Conservation (phyloP, 2,113 vertebrate genomes). For the Phylloscopus trochiloides region DNA sequence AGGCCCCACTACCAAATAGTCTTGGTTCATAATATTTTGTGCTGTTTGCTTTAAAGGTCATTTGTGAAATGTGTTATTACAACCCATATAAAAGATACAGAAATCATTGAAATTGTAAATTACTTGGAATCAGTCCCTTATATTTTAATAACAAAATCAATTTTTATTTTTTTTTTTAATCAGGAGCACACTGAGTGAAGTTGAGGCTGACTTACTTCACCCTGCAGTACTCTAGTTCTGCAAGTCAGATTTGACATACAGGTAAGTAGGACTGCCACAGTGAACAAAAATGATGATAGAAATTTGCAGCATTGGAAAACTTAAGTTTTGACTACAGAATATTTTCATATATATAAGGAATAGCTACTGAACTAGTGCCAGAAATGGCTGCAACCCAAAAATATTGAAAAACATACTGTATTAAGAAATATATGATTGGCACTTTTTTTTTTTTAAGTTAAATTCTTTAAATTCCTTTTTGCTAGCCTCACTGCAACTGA, state of each 20-base stretch:
- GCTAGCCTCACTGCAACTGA: background rate
- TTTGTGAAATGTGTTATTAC: background rate
- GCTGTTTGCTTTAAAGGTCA: background rate
- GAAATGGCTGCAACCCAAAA: background rate
- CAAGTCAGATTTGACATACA: background rate
- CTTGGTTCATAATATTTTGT: background rate
- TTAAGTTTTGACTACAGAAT: background rate
- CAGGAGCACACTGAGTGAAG: background rate
- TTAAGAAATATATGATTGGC: background rate
- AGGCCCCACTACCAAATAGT: background rate
- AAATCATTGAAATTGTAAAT: background rate
- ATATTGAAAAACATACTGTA: background rate
- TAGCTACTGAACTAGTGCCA: background rate
- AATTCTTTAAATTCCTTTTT: background rate
- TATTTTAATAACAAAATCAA: background rate
- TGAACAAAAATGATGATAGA: background rate
- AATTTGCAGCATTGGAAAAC: background rate
- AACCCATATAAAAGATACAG: background rate
- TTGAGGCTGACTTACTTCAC: background rate
- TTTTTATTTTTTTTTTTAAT: background rate
- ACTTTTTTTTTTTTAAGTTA: background rate
- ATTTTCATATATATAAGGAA: background rate
- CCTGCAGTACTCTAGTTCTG: background rate
- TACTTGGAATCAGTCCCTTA: background rate
- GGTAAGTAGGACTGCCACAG: background rate